Conservation (phyloP, 2,888 invertebrate genomes). For the Agrotis clavis region DNA sequence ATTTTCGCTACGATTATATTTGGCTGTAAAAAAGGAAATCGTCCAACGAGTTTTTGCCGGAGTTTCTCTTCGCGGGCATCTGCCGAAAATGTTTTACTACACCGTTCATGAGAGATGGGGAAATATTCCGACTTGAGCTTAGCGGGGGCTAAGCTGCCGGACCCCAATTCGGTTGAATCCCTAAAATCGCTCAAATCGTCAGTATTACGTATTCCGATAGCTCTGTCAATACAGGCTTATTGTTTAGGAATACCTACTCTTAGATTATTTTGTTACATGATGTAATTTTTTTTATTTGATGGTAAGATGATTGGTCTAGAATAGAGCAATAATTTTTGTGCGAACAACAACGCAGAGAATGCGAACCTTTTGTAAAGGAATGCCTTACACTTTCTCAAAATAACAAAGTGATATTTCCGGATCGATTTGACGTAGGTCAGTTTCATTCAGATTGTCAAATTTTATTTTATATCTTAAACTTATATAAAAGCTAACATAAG, state of each 20-base stretch:
- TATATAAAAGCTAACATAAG: rapidly evolving
- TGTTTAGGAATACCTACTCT: constrained; percentile 2
- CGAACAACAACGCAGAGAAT: no score
- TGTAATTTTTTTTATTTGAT: neutral
- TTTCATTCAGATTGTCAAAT: neutral
- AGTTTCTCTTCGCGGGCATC: constrained; percentile 50
- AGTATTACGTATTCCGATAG: constrained; percentile 36
- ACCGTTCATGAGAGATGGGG: constrained; percentile 57
- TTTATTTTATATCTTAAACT: no score
- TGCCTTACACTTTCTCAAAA: no score
- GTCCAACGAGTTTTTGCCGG: constrained; percentile 24
- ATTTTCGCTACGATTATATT: constrained; percentile 23
- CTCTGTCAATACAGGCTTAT: constrained; percentile 27
- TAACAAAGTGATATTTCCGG: neutral
- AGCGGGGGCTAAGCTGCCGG: constrained; percentile 23
- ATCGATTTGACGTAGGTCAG: neutral
- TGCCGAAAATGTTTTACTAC: constrained; percentile 65
- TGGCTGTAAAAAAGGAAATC: constrained; percentile 45
- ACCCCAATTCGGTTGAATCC: constrained; percentile 49
- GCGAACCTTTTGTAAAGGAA: no score
- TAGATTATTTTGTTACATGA: constrained; percentile 1
- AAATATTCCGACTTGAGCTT: constrained; percentile 49
- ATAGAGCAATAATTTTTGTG: neutral
- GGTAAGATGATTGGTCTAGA: neutral
- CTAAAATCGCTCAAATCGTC: constrained; percentile 52